phyloP scores from a whole-genome alignment of 2,888 invertebrate genomes.

The Lasius platythorax region DNA sequence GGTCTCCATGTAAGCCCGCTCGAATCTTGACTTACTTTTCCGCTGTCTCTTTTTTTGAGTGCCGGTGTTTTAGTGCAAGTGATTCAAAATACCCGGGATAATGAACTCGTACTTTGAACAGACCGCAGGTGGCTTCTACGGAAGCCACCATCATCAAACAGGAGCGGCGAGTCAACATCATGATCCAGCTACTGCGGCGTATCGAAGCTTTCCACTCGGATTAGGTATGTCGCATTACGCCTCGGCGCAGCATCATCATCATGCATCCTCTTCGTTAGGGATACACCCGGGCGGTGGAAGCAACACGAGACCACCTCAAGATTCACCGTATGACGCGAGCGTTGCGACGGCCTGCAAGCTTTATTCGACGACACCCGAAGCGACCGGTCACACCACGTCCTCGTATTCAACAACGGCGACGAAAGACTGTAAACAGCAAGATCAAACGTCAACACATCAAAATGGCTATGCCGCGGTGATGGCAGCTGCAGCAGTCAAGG shows the following conservation, averaged over 20 bases:
- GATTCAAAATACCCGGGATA: conserved; percentile 84
- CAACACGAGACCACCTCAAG: conserved; percentile 93
- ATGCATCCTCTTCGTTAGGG: conserved; percentile 87
- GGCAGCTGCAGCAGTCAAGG: conserved; percentile 89
- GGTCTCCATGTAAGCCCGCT: conserved; percentile 36
- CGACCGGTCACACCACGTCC: conserved; percentile 88
- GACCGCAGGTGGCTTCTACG: conserved; percentile 94
- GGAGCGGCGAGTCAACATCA: conserved; percentile 90
- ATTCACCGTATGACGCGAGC: conserved; percentile 96
- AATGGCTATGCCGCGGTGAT: conserved; percentile 91
- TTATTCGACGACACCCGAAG: conserved; percentile 90
- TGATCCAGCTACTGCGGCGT: conserved; percentile 91
- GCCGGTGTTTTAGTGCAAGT: conserved; percentile 80
- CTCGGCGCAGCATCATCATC: conserved; percentile 90
- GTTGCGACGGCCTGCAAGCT: conserved; percentile 95
- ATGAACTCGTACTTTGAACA: conserved; percentile 99
- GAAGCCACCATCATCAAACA: conserved; percentile 94
- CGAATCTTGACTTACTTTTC: conserved; percentile 23
- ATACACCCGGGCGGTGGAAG: conserved; percentile 90
- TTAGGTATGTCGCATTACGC: conserved; percentile 95
- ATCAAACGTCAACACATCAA: conserved; percentile 87
- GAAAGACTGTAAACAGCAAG: conserved; percentile 92
- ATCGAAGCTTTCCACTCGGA: conserved; percentile 95
- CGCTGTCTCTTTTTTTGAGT: conserved; percentile 70
- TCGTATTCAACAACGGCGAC: conserved; percentile 87